Evolutionary conservation across 1,140 invertebrate genomes (phyloP), one percentile per base, ranked within the genome.

Genomic region (Lordiphosa mommai): DNA sequence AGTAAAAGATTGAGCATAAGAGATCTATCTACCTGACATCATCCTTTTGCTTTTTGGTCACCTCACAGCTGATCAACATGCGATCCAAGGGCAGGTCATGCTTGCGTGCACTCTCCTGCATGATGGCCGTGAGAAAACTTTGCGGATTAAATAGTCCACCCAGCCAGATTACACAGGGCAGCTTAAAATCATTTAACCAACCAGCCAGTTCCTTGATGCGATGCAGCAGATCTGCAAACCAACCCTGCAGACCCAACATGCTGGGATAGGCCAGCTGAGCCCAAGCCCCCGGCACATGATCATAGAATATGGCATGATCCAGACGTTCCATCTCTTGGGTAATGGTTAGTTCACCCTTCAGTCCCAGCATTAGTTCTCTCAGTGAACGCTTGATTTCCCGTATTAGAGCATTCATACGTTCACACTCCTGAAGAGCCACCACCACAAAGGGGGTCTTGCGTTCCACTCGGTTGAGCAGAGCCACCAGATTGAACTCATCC

Each of bases 61-160:
- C 97, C 66, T 99, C 97, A 87, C 96, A 97, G 85, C 96, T 94
- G 46, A 99, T 90, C 86, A 95, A 96, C 97, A 99, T 98, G 88
- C 97, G 96, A 89, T 99, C 97, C 37, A 99, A 90, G 0, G 97
- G 97, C 93, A 97, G 95, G 90, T 98, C 97, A 89, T 98, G 97
- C 89, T 96, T 98, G n/a, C 97, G 90, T 0, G 97, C 97, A 43
- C 96, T 98, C 89, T 96, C 96, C 90, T 99, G 97, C 97, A 98
- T 99, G 76, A 99, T 98, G 44, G 97, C 97, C 1, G 97, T 99
- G 16, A 99, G 91, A 89, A 99, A 98, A 27, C 96, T 98, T 89
- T 99, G 97, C 0, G 97, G 97, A 90, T 98, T 99, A 90, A 99
- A 99, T 80, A 99, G 96, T 4, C 97, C 97, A 4, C 94, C 96